Percentiles rank a stretch among this genome's conserved stretches.
Evolutionary conservation across 2,888 invertebrate species (phyloP).

Genomic region (Drosophila merina): DNA sequence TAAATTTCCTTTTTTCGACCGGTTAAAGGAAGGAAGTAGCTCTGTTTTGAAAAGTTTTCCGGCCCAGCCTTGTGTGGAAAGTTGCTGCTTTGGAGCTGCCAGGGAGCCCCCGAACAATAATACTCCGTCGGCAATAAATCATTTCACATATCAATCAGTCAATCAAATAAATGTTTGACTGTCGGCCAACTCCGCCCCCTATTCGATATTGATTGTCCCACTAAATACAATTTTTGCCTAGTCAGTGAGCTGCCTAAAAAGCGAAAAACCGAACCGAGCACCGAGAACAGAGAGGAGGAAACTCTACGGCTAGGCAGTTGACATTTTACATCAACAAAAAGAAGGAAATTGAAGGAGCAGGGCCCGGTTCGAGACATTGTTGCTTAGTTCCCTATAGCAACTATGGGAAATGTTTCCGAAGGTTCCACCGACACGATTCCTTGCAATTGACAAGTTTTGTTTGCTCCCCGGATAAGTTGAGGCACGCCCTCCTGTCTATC

Average conservation of each 20-base stretch:
- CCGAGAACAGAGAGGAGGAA: conserved; percentile 14
- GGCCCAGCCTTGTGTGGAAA: conserved; percentile 20
- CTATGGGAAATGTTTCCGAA: conserved; percentile 33
- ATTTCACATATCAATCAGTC: conserved; percentile 78
- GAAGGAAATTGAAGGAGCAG: conserved; percentile 20
- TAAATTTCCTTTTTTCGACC: conserved; percentile 26
- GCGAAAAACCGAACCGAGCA: conserved; percentile 1
- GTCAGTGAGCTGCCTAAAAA: conserved; percentile 47
- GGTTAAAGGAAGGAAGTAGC: conserved; percentile 13
- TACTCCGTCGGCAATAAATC: conserved; percentile 58
- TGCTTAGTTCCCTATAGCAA: conserved; percentile 47
- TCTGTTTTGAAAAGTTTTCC: conserved; percentile 29
- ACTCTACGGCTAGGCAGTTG: conserved; percentile 67
- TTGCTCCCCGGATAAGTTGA: conserved; percentile 34
- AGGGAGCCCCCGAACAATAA: neutral
- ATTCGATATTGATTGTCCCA: conserved; percentile 65
- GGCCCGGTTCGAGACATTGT: conserved; percentile 55
- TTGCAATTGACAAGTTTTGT: conserved; percentile 69
- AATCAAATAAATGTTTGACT: conserved; percentile 62
- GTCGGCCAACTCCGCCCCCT: conserved; percentile 38
- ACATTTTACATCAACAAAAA: conserved; percentile 69
- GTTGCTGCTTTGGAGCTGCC: neutral
- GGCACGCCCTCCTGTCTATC: conserved; percentile 30
- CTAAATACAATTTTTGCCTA: conserved; percentile 52
- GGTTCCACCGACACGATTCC: conserved; percentile 33